Percentiles rank a stretch among this genome's conserved stretches.
Evolutionary conservation across 2,113 vertebrate genomes (phyloP).

Genomic region (Aptenodytes patagonicus): DNA sequence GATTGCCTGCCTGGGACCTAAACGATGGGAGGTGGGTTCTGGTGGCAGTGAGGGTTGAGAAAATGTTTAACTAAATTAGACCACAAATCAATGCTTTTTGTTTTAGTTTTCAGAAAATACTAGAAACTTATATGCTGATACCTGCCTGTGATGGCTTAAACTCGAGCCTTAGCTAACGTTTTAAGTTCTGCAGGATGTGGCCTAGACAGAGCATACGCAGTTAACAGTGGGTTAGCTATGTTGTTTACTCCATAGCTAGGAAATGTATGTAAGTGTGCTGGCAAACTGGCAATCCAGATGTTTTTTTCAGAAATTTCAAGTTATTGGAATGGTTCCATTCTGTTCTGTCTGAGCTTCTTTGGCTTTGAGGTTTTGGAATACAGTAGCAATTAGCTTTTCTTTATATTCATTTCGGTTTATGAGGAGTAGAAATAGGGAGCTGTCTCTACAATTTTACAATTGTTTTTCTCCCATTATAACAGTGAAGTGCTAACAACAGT

Average conservation of each 20-base stretch:
- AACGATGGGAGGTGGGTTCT: no score
- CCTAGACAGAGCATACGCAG: background rate
- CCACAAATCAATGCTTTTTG: background rate
- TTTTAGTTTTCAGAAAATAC: background rate
- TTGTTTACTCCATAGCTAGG: background rate
- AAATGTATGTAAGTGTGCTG: background rate
- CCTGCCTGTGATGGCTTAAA: background rate
- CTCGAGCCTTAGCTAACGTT: background rate
- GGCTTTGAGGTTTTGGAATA: background rate
- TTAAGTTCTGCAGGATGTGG: background rate
- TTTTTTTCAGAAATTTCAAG: background rate
- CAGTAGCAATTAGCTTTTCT: background rate
- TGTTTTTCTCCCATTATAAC: background rate
- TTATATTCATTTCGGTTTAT: background rate
- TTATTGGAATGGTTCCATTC: background rate
- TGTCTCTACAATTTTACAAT: background rate
- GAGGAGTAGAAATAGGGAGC: background rate
- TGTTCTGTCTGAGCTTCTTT: background rate
- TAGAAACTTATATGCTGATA: no score
- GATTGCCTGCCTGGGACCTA: accelerated
- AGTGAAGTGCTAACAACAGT: background rate
- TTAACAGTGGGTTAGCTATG: background rate
- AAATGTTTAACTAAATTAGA: background rate
- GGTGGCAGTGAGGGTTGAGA: background rate
- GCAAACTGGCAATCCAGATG: background rate